phyloP scores from a whole-genome alignment of 2,797 vertebrate genomes.

The Lepus townsendii region DNA sequence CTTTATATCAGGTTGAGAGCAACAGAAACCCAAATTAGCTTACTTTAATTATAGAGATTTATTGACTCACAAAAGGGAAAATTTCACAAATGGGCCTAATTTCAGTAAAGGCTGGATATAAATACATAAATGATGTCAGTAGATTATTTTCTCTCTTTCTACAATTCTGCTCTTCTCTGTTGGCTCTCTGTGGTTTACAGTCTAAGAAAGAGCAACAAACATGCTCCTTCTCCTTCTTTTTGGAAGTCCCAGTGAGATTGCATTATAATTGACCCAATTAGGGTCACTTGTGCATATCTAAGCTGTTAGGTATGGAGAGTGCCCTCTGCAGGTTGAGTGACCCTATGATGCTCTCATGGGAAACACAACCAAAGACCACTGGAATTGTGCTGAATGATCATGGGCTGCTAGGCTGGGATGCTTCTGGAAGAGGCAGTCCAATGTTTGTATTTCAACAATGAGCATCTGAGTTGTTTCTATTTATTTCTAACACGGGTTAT shows the following conservation, averaged over 20 bases:
- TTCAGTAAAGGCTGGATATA: not conserved
- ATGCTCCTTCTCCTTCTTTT: not conserved
- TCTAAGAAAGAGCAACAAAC: not conserved
- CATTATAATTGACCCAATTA: not conserved
- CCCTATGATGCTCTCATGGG: not conserved
- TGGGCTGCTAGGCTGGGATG: not conserved
- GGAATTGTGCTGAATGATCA: not conserved
- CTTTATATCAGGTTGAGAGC: not conserved
- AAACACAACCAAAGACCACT: not conserved
- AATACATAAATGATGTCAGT: not conserved
- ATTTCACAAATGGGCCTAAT: not conserved
- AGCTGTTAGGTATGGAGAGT: not conserved
- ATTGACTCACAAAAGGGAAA: not conserved
- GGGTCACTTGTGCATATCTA: not conserved
- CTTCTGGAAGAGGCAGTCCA: not conserved
- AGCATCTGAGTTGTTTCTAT: not conserved
- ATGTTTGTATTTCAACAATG: not conserved
- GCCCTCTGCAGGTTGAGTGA: not conserved
- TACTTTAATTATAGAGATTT: not conserved
- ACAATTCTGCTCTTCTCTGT: not conserved
- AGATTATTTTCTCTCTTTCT: conserved; percentile 6
- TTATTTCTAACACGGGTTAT: not conserved
- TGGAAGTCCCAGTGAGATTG: not conserved
- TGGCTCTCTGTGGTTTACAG: conserved; percentile 12
- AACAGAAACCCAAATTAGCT: conserved; percentile 33